phyloP scores from a whole-genome alignment of 1,140 invertebrate genomes.

The Drosophila santomea region DNA sequence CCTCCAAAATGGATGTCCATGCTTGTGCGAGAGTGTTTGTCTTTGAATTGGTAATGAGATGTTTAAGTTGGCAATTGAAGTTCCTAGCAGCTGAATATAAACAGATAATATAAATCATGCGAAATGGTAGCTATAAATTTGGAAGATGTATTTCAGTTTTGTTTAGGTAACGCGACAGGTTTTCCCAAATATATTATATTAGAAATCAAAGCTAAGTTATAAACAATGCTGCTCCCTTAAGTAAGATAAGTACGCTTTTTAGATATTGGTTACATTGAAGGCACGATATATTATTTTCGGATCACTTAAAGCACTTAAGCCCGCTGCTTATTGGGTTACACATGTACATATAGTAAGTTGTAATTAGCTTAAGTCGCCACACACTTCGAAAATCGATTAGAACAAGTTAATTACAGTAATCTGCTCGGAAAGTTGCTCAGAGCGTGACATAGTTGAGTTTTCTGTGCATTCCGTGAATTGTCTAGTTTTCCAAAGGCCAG shows the following conservation, averaged over 20 bases:
- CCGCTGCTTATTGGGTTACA: conserved; percentile 12
- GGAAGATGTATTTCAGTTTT: neutral
- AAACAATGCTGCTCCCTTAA: too few species aligned
- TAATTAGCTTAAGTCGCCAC: conserved; percentile 9
- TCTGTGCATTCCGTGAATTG: conserved; percentile 36
- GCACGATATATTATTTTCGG: neutral
- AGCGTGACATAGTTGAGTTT: conserved; percentile 32
- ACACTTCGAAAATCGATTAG: conserved; percentile 35
- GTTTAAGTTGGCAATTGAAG: conserved; percentile 19
- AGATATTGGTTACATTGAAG: neutral
- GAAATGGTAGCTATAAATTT: neutral
- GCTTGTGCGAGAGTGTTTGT: conserved; percentile 12
- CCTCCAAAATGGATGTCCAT: conserved; percentile 23
- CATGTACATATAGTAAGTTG: conserved; percentile 6
- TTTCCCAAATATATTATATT: too few species aligned
- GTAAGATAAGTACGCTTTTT: too few species aligned
- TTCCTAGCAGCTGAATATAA: conserved; percentile 11
- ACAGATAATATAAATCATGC: conserved; percentile 6
- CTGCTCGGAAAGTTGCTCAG: conserved; percentile 35
- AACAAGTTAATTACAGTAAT: conserved; percentile 51
- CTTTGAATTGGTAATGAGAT: conserved; percentile 45
- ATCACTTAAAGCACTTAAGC: neutral
- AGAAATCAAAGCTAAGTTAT: too few species aligned
- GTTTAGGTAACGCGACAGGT: too few species aligned
- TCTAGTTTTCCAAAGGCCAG: conserved; percentile 15